Base-by-base conservation (phyloP, 2,888 invertebrate species). In the Orthosia gracilis region DNA sequence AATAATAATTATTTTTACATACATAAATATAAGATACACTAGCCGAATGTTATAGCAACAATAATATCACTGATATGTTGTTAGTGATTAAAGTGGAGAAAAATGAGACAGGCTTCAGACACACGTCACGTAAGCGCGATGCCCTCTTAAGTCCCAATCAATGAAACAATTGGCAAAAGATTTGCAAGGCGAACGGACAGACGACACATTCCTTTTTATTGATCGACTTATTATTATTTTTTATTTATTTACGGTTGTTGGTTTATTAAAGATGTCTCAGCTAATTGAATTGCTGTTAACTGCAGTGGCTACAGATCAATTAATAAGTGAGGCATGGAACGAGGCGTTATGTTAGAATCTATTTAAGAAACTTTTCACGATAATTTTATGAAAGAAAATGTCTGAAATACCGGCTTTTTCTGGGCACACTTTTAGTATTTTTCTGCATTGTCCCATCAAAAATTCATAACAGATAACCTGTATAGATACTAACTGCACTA, bases 151-250 rank as follows among this genome's bases (percentile, higher is more conserved):
- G 50, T 62, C 23, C 18, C 77, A 77, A 63, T 74, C 65, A 74
- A 77, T 80, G 57, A 74, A 73, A 52, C 65, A 81, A 79, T 66
- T 71, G 67, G 31, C 17, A 71, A 65, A 54, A 54, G 52, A 80
- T 74, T 45, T 66, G 50, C 57, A 63, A 65, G 21, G 21, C 73
- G 49, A 74, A 55, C 50, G 17, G 55, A 49, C 73, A 66, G 65
- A 66, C 47, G n/a, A 73, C 47, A 15, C 40, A 61, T 52, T 65
- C 55, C 45, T 55, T 62, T 71, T 79, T 65, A 71, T 72, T 49
- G 54, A 47, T 52, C n/a, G 23, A 40, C 40, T 55, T 69, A 13
- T 21, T 45, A 11, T 45, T 74, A 73, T 63, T 65, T 18, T 79
- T 45, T 65, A 12, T 55, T 5, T 4, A 18, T 52, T 21, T 13